Evolutionary conservation across 2,888 invertebrate species (phyloP).

Genomic region (Cryptus armator): DNA sequence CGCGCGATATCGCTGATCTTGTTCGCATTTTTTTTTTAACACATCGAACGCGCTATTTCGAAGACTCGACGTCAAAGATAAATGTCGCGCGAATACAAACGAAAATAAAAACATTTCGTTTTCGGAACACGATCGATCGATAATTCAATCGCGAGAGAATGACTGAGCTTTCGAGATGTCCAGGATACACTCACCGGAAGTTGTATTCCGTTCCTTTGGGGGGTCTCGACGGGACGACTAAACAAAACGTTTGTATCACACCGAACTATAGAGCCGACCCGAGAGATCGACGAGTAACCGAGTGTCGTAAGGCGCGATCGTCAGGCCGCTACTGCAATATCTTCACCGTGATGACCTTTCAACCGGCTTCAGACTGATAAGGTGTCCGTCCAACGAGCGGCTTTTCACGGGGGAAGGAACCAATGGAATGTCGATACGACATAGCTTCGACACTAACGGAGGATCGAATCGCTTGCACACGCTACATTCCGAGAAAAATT

Average conservation of each 20-base stretch:
- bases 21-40: slow-evolving; percentile 5
- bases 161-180: slow-evolving; percentile 3
- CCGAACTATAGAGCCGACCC: slow-evolving; percentile 21
- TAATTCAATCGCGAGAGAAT: not conserved
- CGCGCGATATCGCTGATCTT: slow-evolving; percentile 5
- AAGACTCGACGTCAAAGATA: not conserved
- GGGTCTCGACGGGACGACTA: not conserved
- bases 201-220: not conserved
- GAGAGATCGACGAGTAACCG: slow-evolving; percentile 61
- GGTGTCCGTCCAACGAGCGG: slow-evolving; percentile 68
- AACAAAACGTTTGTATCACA: slow-evolving; percentile 1
- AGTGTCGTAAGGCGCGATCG: slow-evolving; percentile 68
- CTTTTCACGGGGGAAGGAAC: slow-evolving; percentile 64
- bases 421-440: slow-evolving; percentile 59
- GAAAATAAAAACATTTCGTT: not conserved
- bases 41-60: not conserved
- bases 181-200: slow-evolving; percentile 40
- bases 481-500: not conserved
- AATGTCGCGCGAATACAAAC: not conserved
- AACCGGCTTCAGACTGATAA: slow-evolving; percentile 78
- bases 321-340: slow-evolving; percentile 76
- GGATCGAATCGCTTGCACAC: not conserved
- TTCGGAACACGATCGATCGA: not conserved
- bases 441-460: not conserved
- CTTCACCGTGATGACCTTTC: slow-evolving; percentile 81